These are phyloP conservation scores for Eulimnadia texana DNA, from an alignment of 1,140 invertebrate genomes.

Conservation along the genomic window DNA sequence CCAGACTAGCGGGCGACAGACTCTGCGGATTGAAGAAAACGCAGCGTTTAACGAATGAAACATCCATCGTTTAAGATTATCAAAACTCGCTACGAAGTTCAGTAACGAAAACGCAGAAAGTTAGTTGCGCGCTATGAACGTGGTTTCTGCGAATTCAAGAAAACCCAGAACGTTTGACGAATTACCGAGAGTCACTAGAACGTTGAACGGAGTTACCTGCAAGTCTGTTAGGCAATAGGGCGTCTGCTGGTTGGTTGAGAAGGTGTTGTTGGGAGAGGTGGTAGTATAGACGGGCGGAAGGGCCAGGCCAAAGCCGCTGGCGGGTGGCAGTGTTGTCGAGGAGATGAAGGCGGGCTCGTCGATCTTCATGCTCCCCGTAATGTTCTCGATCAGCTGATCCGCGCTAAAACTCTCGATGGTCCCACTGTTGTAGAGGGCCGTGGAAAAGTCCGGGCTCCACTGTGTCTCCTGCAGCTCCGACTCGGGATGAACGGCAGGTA, in stretches of 20 bases:
- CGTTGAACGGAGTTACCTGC: too few species aligned
- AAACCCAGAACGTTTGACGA: too few species aligned
- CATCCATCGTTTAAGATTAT: too few species aligned
- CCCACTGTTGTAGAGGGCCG: conserved; percentile 28
- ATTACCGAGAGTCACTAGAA: too few species aligned
- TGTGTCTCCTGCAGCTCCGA: conserved; percentile 14
- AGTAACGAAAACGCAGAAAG: too few species aligned
- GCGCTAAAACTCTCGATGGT: conserved; percentile 35
- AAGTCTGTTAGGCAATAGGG: conserved; percentile 26
- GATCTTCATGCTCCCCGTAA: conserved; percentile 75
- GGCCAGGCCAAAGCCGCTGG: conserved; percentile 4
- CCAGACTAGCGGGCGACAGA: background rate
- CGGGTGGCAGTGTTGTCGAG: conserved; percentile 42
- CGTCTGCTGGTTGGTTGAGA: conserved; percentile 22
- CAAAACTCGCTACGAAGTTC: too few species aligned
- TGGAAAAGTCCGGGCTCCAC: conserved; percentile 23
- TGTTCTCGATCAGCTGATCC: conserved; percentile 55
- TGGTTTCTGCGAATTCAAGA: too few species aligned
- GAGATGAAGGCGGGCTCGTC: conserved; percentile 29
- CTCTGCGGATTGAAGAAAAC: background rate
- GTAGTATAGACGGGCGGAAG: conserved; percentile 20
- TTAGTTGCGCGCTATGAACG: too few species aligned
- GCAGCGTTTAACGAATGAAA: too few species aligned
- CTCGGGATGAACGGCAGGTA: conserved; percentile 53
- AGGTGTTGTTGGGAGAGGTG: background rate